Base-by-base conservation (phyloP, 2,888 invertebrate genomes). In the Nymphalis c-album region DNA sequence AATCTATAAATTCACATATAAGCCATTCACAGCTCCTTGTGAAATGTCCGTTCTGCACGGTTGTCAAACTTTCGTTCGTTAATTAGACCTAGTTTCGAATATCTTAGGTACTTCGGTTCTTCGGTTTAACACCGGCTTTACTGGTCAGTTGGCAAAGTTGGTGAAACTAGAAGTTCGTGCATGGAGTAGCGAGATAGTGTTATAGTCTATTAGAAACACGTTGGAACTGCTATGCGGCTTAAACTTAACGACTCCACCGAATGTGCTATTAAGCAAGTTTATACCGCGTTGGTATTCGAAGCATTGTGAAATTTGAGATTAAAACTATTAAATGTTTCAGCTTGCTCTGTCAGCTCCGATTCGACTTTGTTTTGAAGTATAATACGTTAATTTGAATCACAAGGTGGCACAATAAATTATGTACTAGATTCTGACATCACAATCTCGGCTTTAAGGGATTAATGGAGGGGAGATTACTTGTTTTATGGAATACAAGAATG, bases 221-320 rank as follows among this genome's bases (percentile, higher is more conserved):
- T 70, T 55, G 60, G 59, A 68, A 67, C 69, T 65, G 62, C 70
- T 73, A 72, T 72, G 73, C 72, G 72, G 72, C 60, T 73, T 73
- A 71, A 69, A 66, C 68, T 73, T 72, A 74, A 71, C 68, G 69
- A 69, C 64, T 47, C 61, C 60, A 58, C 64, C 58, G 47, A 70
- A 62, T 70, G 48, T 59, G 64, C 62, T 63, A 63, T 70, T 63
- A 64, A 64, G 22, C 40, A 53, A 68, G 63, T 63, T 68, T 60
- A 68, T 53, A 48, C 47, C 63, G 63, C 63, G 20, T 47, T 48
- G 68, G 63, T 60, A 68, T 68, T 60, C 65, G 65, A 55, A 31
- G 46, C 60, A 55, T 65, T 65, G 60, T 48, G 45, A 60, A 64
- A 53, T 68, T 68, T 63, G 35, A 60, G 59, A 68, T 63, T 63